phyloP scores from a whole-genome alignment of 2,797 vertebrate species.

The Chloroceryle amazona region DNA sequence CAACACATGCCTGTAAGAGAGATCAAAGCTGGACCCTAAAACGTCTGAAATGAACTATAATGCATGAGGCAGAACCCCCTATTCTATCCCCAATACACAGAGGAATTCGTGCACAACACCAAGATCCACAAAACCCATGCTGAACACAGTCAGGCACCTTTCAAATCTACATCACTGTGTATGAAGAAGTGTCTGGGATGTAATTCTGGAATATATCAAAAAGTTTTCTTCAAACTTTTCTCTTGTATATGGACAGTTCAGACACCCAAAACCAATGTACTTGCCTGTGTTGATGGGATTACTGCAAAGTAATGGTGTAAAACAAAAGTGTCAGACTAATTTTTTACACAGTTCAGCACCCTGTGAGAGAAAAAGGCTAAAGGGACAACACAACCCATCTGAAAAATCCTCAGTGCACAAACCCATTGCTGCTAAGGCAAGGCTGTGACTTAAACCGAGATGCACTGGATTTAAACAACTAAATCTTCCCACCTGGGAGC shows the following conservation, averaged over 20 bases:
- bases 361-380: neutral
- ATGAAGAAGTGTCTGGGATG: neutral
- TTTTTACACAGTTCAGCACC: neutral
- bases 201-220: neutral
- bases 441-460: neutral
- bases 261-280: neutral
- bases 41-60: fast-evolving
- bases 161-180: neutral
- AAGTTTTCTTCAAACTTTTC: neutral
- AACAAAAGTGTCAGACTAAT: neutral
- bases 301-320: neutral
- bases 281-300: neutral
- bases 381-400: neutral
- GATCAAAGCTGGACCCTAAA: neutral
- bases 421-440: neutral
- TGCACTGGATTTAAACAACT: neutral
- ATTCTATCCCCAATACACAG: neutral
- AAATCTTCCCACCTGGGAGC: neutral
- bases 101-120: neutral
- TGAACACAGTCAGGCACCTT: neutral
- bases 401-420: neutral
- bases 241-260: neutral
- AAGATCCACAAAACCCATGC: neutral
- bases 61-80: neutral
- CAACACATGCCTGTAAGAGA: neutral